Evolutionary conservation across 2,888 invertebrate genomes (phyloP), one percentile per base, ranked within the genome.

Genomic region (Helicoverpa assulta): DNA sequence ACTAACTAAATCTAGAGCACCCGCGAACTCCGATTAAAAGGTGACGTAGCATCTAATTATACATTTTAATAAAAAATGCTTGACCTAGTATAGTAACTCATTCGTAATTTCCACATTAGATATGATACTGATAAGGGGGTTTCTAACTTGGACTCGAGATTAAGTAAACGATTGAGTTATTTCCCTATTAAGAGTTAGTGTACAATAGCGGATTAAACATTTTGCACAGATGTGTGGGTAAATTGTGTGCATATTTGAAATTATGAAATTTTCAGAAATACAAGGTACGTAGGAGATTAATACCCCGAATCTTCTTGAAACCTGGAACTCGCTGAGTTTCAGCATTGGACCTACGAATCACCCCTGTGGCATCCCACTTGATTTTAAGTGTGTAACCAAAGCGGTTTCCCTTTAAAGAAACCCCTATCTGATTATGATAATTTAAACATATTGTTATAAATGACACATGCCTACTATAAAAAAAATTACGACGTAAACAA

Each of bases 101-200:
- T 67, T 69, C 50, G 43, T 69, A 40, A 70, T 73, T 80, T 71
- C 79, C 77, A 76, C 68, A 67, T 77, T 70, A 68, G 70, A 73
- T 77, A 70, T 33, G 19, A 51, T 51, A 59, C 54, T 47, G 82
- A 81, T 82, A 79, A 71, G 29, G 33, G n/a, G 54, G 63, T 37
- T 62, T 58, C 43, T 55, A 19, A 58, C 54, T 55, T 33, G 40
- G n/a, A 50, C 58, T 19, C 37, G 21, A 52, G 67, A 73, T 71
- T 60, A 52, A 21, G 18, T 53, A 66, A 55, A 65, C 26, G 26
- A 69, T 57, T 65, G 51, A 52, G 66, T 73, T 73, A 71, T 77
- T 70, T 51, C 69, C 58, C 57, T 40, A n/a, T 40, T 72, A 58
- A 63, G 52, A 14, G 37, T 19, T 19, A 16, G 63, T 52, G 8